Conservation (phyloP, 2,888 invertebrate genomes). For the Melanophora roralis region DNA sequence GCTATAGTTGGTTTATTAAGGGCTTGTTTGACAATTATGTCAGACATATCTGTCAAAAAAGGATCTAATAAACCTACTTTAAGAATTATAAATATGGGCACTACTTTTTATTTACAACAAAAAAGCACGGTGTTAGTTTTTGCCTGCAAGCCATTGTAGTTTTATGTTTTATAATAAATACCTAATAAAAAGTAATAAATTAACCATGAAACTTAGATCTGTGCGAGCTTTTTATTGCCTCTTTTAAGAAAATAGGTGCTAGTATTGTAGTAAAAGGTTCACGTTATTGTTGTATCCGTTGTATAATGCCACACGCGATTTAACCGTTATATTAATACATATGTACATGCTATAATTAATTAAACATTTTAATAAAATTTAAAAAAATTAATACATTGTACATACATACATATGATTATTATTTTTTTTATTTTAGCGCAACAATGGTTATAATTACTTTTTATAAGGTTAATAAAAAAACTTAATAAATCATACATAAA, state of each 20-base stretch:
- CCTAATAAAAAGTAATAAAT: no score
- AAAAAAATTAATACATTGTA: slow-evolving; percentile 1
- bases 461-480: slow-evolving; percentile 14
- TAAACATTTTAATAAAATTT: slow-evolving; percentile 12
- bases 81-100: no score
- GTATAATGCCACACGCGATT: slow-evolving; percentile 43
- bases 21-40: no score
- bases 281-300: neutral
- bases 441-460: neutral
- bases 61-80: no score
- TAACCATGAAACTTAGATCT: no score
- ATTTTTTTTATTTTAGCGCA: slow-evolving; percentile 2
- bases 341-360: slow-evolving; percentile 10
- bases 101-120: no score
- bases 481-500: neutral
- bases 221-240: slow-evolving; percentile 6
- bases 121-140: no score
- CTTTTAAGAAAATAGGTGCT: neutral
- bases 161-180: no score
- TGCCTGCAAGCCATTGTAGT: no score
- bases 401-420: neutral
- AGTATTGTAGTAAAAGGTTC: no score
- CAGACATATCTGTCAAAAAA: no score
- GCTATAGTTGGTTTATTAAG: no score
- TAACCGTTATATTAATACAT: slow-evolving; percentile 4